phyloP scores from a whole-genome alignment of 2,888 invertebrate species.

The Synanthedon andrenaeformis region DNA sequence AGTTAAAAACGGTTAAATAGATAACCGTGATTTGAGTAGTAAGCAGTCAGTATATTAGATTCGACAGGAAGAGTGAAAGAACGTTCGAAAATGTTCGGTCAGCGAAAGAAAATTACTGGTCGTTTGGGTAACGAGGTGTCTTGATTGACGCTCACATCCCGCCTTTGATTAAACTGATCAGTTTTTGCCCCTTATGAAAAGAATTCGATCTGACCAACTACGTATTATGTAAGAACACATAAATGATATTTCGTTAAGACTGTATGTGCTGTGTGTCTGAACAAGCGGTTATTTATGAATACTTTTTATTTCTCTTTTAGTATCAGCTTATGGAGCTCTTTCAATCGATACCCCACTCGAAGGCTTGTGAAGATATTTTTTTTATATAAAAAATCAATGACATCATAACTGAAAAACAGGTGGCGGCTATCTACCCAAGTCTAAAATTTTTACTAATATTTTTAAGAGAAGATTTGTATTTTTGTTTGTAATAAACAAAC shows the following conservation, averaged over 20 bases:
- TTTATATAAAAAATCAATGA: too few species aligned
- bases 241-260: neutral
- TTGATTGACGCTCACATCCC: conserved; percentile 51
- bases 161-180: conserved; percentile 62
- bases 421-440: too few species aligned
- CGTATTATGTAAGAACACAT: neutral
- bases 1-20: too few species aligned
- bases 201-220: conserved; percentile 33
- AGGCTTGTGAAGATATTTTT: too few species aligned
- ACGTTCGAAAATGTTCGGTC: conserved; percentile 52
- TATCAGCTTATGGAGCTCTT: too few species aligned
- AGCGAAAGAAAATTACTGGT: conserved; percentile 58
- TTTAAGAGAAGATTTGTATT: too few species aligned
- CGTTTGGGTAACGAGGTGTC: conserved; percentile 57
- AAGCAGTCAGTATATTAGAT: neutral
- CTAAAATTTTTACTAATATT: too few species aligned
- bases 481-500: too few species aligned
- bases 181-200: conserved; percentile 56
- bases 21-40: conserved; percentile 4
- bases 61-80: neutral
- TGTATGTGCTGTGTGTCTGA: neutral
- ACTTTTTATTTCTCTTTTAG: too few species aligned
- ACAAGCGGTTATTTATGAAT: neutral
- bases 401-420: too few species aligned
- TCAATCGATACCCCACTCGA: too few species aligned